phyloP scores from a whole-genome alignment of 2,113 vertebrate species.

The Hippocampus barbouri region DNA sequence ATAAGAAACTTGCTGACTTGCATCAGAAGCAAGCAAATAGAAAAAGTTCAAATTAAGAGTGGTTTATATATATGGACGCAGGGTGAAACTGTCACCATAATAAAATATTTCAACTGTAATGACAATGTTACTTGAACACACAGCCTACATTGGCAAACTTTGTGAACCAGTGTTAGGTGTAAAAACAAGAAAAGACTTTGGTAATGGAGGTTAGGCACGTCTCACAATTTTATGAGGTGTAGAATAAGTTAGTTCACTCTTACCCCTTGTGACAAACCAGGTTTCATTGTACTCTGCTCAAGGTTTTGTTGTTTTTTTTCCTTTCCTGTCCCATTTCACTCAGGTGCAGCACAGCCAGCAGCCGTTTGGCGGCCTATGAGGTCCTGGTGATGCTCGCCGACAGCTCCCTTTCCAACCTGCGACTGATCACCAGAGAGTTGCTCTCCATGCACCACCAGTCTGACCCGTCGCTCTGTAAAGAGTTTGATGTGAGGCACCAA shows the following conservation, averaged over 20 bases:
- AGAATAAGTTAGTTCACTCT: too few species aligned
- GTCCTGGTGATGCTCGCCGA: slow-evolving; percentile 98
- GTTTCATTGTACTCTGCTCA: not conserved
- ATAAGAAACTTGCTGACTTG: not conserved
- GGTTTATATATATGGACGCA: too few species aligned
- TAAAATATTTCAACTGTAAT: too few species aligned
- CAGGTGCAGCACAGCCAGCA: slow-evolving; percentile 94
- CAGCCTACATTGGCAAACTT: too few species aligned
- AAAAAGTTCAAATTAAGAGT: too few species aligned
- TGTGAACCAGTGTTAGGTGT: too few species aligned
- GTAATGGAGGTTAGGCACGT: too few species aligned
- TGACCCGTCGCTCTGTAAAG: slow-evolving; percentile 94
- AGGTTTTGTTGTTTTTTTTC: not conserved
- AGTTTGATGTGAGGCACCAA: slow-evolving; percentile 86
- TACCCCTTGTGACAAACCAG: not conserved
- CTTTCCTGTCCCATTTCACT: not conserved
- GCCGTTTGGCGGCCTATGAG: slow-evolving; percentile 93
- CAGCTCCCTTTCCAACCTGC: slow-evolving; percentile 90
- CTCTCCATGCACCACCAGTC: slow-evolving; percentile 97
- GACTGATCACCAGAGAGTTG: slow-evolving; percentile 88
- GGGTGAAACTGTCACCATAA: too few species aligned
- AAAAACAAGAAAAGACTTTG: too few species aligned
- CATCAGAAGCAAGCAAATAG: not conserved
- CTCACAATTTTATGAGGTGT: too few species aligned
- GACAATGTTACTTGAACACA: too few species aligned